Evolutionary conservation across 2,797 vertebrate genomes (phyloP).

Genomic region (Premnoplex brunnescens): DNA sequence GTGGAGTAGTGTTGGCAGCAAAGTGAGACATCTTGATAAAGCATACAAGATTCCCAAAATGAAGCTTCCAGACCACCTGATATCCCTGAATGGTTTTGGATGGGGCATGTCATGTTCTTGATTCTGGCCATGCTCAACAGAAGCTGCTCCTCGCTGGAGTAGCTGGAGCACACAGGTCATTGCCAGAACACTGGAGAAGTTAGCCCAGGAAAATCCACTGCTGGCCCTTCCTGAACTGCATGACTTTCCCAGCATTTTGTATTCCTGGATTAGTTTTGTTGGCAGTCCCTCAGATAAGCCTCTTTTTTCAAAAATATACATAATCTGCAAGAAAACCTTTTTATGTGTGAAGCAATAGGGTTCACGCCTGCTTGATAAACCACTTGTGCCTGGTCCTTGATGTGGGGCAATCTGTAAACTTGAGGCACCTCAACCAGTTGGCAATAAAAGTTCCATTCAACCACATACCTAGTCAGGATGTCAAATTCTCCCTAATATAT

Average conservation of each 20-base stretch:
- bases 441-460: background rate
- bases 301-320: background rate
- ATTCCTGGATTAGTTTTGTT: background rate
- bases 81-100: background rate
- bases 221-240: background rate
- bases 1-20: background rate
- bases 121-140: background rate
- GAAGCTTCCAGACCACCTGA: background rate
- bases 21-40: background rate
- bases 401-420: background rate
- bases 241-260: background rate
- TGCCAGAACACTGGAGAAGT: background rate
- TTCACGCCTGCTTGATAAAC: background rate
- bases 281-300: background rate
- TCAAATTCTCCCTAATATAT: background rate
- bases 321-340: background rate
- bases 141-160: background rate
- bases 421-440: background rate
- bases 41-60: background rate
- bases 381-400: background rate
- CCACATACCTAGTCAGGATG: background rate
- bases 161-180: background rate
- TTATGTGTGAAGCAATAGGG: background rate
- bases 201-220: background rate
- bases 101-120: background rate